Evolutionary conservation across 2,113 vertebrate species (phyloP), one percentile per base, ranked within the genome.

Genomic region (Choloepus hoffmanni): DNA sequence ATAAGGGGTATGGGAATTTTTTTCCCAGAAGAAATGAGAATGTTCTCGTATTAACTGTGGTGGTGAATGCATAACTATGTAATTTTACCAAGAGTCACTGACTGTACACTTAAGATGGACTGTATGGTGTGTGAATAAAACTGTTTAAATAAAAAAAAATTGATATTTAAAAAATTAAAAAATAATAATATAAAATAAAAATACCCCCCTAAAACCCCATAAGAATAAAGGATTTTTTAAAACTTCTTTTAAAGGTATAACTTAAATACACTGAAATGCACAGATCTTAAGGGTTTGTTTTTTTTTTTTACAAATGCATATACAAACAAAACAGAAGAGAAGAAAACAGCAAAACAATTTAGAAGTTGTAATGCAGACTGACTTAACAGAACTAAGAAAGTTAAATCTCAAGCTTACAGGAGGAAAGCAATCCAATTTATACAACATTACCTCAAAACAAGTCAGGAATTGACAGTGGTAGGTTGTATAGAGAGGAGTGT

Each of bases 321-420:
- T 5, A 21, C 48, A 93, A 11, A 70, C 30, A 85, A 78, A 65
- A 92, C 33, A 24, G 50, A 70, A 93, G 2, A 90, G 26, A n/a
- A 24, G 26, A n/a, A 58, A 92, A 33, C 40, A 90, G 43, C 67
- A 94, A 53, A 89, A 26, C 26, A 85, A 53, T 62, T 16, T 89
- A 26, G 50, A 95, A 87, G 60, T 8, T 60, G 19, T 30, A 76
- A 82, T 23, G 67, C 33, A 63, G 26, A 79, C 0, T 74, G 74
- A 67, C 58, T 67, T 87, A 87, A 81, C 13, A 87, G 76, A 53
- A 36, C 48, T 45, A 95, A 86, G 48, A 81, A 81, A 83, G 89
- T 68, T 82, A 85, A 87, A 92, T 83, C 33, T 92, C 77, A 87
- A 87, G 83, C 48, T 90, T 81, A 16, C 58, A 95, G 73, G 15